Evolutionary conservation across 2,797 vertebrate genomes (phyloP), one percentile per base, ranked within the genome.

Genomic region (Pyrrhura leucotis): DNA sequence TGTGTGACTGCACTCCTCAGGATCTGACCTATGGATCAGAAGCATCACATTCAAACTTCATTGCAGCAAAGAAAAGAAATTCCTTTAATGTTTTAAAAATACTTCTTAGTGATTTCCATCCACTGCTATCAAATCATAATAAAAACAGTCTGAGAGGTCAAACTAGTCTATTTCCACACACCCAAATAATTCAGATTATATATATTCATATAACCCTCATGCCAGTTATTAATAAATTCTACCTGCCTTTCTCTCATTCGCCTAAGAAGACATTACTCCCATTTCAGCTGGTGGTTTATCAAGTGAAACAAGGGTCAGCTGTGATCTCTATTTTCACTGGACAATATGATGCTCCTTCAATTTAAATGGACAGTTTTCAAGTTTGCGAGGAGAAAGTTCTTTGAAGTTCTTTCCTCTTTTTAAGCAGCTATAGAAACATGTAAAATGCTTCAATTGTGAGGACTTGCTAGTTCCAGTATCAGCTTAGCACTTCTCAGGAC

Each of bases 21-120:
- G 76, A 85, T 79, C 54, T 89, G 86, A 92, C n/a, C 59, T 87
- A 37, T 3, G 83, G 54, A 66, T 40, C 79, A 62, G 25, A 48
- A 85, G 85, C 7, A 10, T 82, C 39, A 65, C 40, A 69, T 66
- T 20, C 29, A 85, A 91, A 89, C 59, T 85, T 51, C 76, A 79
- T 77, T 66, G 75, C 72, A 92, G 16, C 35, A 79, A 39, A n/a
- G 42, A 90, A 88, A 69, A 95, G 65, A 91, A 93, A 95, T 89
- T 0, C 65, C 58, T 88, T 75, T 44, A 89, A 44, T 80, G 66
- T 95, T 93, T 88, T 29, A 71, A 74, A 89, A 91, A 63, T 44
- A 18, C 8, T 77, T 85, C 22, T 44, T 59, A 77, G n/a, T 47
- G 33, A 54, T 80, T 86, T 83, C 44, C 9, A 26, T 80, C 61